Conservation (phyloP, 2,113 vertebrate species). For the Bungarus multicinctus region DNA sequence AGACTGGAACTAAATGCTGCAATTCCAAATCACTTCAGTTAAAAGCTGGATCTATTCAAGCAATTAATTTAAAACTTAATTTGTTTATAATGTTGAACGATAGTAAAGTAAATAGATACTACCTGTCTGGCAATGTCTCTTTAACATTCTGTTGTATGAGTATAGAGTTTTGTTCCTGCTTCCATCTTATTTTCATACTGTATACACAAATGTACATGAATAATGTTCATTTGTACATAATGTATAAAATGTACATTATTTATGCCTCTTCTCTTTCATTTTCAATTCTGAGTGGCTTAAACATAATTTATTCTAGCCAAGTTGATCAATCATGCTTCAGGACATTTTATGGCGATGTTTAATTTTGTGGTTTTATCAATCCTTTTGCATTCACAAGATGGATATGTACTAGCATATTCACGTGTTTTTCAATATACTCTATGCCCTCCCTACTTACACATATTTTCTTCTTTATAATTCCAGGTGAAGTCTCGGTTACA, state of each 20-base stretch:
- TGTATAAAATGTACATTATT: background rate
- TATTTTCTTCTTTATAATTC: conserved; percentile 48
- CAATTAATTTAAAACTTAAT: background rate
- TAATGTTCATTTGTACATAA: too few species aligned
- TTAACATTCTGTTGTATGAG: background rate
- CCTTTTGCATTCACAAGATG: background rate
- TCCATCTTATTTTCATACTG: background rate
- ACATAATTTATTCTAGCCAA: background rate
- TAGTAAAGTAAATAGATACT: background rate
- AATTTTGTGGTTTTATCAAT: background rate
- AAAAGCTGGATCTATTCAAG: background rate
- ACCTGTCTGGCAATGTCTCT: background rate
- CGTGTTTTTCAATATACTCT: conserved; percentile 6
- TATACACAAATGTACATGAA: background rate
- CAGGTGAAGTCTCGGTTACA: conserved; percentile 64
- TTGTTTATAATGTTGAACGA: background rate
- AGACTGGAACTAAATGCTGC: background rate
- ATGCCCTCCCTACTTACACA: conserved; percentile 48
- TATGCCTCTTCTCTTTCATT: background rate
- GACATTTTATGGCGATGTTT: background rate
- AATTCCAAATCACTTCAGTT: background rate
- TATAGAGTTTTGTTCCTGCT: background rate
- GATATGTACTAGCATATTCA: conserved; percentile 10
- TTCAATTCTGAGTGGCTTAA: background rate
- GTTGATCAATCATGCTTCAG: background rate